Base-by-base conservation (phyloP, 2,888 invertebrate species). In the Mystacides longicornis region DNA sequence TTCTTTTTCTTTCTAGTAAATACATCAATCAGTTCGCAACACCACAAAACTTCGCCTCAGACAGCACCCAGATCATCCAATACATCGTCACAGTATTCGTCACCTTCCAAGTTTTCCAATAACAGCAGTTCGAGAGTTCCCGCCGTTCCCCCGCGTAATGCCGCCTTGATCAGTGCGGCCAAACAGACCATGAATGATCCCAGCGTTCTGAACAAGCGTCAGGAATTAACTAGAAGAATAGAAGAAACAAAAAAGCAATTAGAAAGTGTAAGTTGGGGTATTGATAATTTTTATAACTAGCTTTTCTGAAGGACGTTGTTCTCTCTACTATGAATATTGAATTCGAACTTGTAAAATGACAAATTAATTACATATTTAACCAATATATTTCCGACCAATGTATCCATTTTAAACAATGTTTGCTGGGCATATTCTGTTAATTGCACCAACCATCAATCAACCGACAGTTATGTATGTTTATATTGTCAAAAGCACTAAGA, bases 221-320 rank as follows among this genome's bases (percentile, higher is more conserved):
- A 92, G 69, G 92, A 93, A 67, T 75, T 94, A 60, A 83, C 87
- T 65, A 81, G 89, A 68, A 79, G 91, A 64, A 85, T 90, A 64
- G 84, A 89, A 66, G 92, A 93, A 73, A 92, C 92, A 0, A 82
- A 89, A 67, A 81, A 86, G 62, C 91, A 92, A 71, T 72, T 93
- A 60, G 91, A 93, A 75, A 93, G 85, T 68, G 93, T 93, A 70
- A 83, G 87, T 80, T 37, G 3, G 7, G 16, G n/a, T n/a, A n/a
- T n/a, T n/a, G n/a, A n/a, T n/a, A n/a, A n/a, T n/a, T n/a, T n/a
- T n/a, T n/a, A n/a, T n/a, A n/a, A n/a, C n/a, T n/a, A n/a, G n/a
- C n/a, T n/a, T n/a, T n/a, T n/a, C n/a, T n/a, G n/a, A n/a, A n/a
- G n/a, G n/a, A n/a, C n/a, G n/a, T n/a, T n/a, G n/a, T n/a, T n/a